A percentile compares a stretch with the other conserved stretches of the same genome.
phyloP scores from a whole-genome alignment of 1,140 invertebrate species.

The Drepana arcuata region DNA sequence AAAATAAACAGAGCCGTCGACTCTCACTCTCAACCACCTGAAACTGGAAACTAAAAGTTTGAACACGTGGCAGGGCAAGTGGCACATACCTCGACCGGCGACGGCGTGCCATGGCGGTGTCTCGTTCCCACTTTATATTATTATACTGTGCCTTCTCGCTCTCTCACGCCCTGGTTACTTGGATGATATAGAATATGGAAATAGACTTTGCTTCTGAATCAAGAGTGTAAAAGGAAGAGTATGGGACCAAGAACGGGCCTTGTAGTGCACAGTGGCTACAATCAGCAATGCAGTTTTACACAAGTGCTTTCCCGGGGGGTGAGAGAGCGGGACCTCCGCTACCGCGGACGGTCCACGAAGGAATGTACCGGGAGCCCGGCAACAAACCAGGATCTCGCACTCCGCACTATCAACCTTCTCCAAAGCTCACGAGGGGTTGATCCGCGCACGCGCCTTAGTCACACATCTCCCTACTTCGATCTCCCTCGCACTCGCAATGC shows the following conservation, averaged over 20 bases:
- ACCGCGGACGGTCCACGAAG: conserved; percentile 57
- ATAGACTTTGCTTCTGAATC: conserved; percentile 7
- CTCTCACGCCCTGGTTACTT: conserved; percentile 53
- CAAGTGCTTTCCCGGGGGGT: conserved; percentile 29
- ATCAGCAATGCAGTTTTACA: conserved; percentile 11
- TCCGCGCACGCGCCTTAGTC: conserved; percentile 54
- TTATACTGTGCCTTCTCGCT: conserved; percentile 52
- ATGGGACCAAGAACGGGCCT: conserved; percentile 12
- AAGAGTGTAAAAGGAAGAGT: conserved; percentile 5
- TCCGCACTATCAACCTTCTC: conserved; percentile 51
- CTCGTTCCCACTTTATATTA: conserved; percentile 65
- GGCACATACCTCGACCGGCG: conserved; percentile 56
- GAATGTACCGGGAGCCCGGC: conserved; percentile 50
- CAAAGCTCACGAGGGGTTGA: conserved; percentile 50
- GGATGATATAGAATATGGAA: too few relatives aligned
- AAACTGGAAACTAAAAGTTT: conserved; percentile 37
- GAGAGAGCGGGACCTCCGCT: conserved; percentile 65
- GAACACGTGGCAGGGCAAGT: conserved; percentile 53
- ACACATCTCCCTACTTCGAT: conserved; percentile 24
- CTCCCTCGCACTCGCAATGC: conserved; percentile 25
- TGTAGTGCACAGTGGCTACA: conserved; percentile 9
- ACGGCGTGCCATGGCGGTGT: conserved; percentile 46
- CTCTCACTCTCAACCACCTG: conserved; percentile 18
- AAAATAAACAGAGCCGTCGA: conserved; percentile 13
- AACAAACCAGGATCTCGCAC: conserved; percentile 52